A percentile compares a stretch with the other conserved stretches of the same genome.
Evolutionary conservation across 23 tunicate species (phyloP).

Genomic region (Corella eumyota): DNA sequence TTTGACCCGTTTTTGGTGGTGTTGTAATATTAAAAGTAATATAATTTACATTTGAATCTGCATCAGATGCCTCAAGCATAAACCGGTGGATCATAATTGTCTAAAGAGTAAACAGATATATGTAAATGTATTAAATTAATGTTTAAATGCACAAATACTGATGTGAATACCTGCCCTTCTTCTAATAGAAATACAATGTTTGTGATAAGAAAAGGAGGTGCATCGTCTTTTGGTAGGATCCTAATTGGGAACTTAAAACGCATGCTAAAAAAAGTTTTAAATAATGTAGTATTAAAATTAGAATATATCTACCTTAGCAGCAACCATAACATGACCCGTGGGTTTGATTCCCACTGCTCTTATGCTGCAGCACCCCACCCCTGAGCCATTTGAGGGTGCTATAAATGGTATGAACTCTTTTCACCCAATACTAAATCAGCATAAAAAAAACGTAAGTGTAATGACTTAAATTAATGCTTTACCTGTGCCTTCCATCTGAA

Average conservation of each 20-base stretch:
- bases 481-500: slow-evolving; percentile 73
- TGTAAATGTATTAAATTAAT: too few relatives aligned
- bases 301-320: too few relatives aligned
- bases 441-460: too few relatives aligned
- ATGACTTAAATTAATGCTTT: too few relatives aligned
- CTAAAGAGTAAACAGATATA: slow-evolving; percentile 9
- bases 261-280: slow-evolving; percentile 20
- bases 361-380: too few relatives aligned
- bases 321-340: too few relatives aligned
- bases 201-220: slow-evolving; percentile 77
- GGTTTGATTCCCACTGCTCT: too few relatives aligned
- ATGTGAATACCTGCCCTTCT: slow-evolving; percentile 97
- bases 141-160: not conserved
- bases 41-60: slow-evolving; percentile 58
- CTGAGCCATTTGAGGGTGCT: too few relatives aligned
- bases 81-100: slow-evolving; percentile 54
- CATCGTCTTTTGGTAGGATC: slow-evolving; percentile 82
- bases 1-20: slow-evolving; percentile 73
- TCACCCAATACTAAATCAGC: too few relatives aligned
- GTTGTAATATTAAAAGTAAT: slow-evolving; percentile 71
- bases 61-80: slow-evolving; percentile 86
- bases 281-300: not conserved
- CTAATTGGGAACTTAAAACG: slow-evolving; percentile 75
- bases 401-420: too few relatives aligned
- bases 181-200: slow-evolving; percentile 45